Evolutionary conservation across 2,113 vertebrate genomes (phyloP).

Genomic region (Struthio camelus): DNA sequence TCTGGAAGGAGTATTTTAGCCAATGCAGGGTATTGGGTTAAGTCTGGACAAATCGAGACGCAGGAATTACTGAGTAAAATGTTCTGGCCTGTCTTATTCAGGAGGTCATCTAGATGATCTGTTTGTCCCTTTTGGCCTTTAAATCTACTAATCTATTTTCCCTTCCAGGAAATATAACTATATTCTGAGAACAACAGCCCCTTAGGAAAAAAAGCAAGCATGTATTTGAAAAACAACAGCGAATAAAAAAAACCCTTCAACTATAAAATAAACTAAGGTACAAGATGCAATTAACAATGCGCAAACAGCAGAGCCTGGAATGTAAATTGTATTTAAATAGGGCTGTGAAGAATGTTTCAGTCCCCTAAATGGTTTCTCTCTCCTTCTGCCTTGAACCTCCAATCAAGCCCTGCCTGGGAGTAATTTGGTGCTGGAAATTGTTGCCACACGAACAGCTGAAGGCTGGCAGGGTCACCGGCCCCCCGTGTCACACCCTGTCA

Average conservation of each 20-base stretch:
- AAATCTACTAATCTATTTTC: slow-evolving; percentile 64
- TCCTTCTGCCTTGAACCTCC: slow-evolving; percentile 57
- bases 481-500: slow-evolving; percentile 95
- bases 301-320: slow-evolving; percentile 67
- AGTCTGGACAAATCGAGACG: slow-evolving; percentile 34
- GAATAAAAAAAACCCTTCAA: slow-evolving; percentile 30
- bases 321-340: slow-evolving; percentile 76
- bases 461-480: slow-evolving; percentile 88
- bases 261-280: slow-evolving; percentile 63
- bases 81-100: slow-evolving; percentile 40
- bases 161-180: slow-evolving; percentile 48
- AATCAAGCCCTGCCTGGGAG: slow-evolving; percentile 81
- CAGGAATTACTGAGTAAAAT: slow-evolving; percentile 36
- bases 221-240: slow-evolving; percentile 56
- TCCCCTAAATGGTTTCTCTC: slow-evolving; percentile 66
- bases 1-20: neutral
- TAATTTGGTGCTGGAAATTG: slow-evolving; percentile 93
- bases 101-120: slow-evolving; percentile 57
- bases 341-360: slow-evolving; percentile 60
- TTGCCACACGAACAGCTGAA: slow-evolving; percentile 89
- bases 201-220: neutral
- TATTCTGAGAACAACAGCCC: slow-evolving; percentile 49
- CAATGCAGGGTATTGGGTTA: neutral
- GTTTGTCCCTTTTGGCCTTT: slow-evolving; percentile 61
- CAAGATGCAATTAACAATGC: slow-evolving; percentile 70